Percentiles rank a stretch among this genome's conserved stretches.
Conservation (phyloP, 1,140 invertebrate species). For the Phthorimaea operculella region DNA sequence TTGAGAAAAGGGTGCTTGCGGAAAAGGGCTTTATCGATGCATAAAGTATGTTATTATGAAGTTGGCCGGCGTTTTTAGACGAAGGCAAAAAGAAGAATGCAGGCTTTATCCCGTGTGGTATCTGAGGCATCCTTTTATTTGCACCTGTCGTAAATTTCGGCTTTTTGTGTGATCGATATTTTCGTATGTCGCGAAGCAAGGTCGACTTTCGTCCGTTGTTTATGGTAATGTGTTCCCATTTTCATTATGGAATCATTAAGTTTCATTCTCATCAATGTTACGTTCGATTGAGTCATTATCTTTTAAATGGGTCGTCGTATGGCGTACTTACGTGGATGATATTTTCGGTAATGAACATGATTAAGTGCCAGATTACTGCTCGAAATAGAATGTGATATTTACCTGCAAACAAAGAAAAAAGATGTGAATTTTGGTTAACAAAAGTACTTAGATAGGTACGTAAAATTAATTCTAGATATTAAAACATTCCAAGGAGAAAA, state of each 20-base stretch:
- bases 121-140: slow-evolving; percentile 52
- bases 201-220: too few species aligned
- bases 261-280: too few species aligned
- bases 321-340: background rate
- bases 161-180: background rate
- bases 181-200: background rate
- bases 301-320: too few species aligned
- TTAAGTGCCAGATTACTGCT: too few species aligned
- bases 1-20: slow-evolving; percentile 50
- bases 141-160: slow-evolving; percentile 48
- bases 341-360: background rate
- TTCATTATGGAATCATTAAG: too few species aligned
- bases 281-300: too few species aligned
- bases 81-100: slow-evolving; percentile 31
- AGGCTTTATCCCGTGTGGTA: slow-evolving; percentile 34
- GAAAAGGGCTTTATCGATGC: slow-evolving; percentile 57
- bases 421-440: background rate
- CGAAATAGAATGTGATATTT: background rate
- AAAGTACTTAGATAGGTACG: too few species aligned
- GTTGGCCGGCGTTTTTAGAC: slow-evolving; percentile 31
- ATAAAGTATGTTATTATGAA: slow-evolving; percentile 61
- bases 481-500: background rate
- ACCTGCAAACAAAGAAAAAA: background rate
- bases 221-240: too few species aligned
- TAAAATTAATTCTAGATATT: too few species aligned